Evolutionary conservation across 2,113 vertebrate species (phyloP), one percentile per base, ranked within the genome.

Genomic region (Bos indicus): DNA sequence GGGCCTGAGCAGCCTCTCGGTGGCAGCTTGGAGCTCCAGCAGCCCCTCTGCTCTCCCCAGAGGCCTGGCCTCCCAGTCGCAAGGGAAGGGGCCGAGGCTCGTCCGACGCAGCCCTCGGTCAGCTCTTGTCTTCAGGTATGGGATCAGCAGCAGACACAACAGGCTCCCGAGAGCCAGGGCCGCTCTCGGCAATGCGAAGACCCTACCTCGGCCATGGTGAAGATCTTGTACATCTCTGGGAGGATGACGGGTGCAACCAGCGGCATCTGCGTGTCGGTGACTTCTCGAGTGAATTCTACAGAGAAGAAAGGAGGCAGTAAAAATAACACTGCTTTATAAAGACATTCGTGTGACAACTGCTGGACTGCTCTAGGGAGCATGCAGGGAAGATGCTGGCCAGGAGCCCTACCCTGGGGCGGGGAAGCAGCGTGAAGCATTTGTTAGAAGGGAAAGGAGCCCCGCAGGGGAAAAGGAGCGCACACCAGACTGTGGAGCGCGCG

Each of bases 201-300:
- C 64, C 48, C 13, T 99, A 99, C 99, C 99, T 99, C 99, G 7
- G 99, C 99, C 99, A 99, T 99, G 5, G 99, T 99, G 98, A 99
- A 99, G 98, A 99, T 99, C 98, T 99, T 99, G 98, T 99, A 99
- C 99, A 99, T 99, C 98, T 99, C 99, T 43, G 99, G 99, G 92
- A 99, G 99, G 97, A 99, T 99, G 95, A 99, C 99, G 5, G 99
- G 99, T 96, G 99, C 99, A 57, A 99, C 99, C 52, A 99, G 99
- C 0, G 99, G 99, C 99, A 99, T 99, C 99, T 99, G 99, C 16
- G 99, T 99, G 95, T 99, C 99, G 1, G 99, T 99, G 94, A 99
- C 99, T 97, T 99, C 99, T n/a, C 99, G 99, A 0, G 99, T 99
- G 90, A 99, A 99, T 89, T 99, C 99, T 99, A 83, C 26, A 62